Evolutionary conservation across 2,113 vertebrate species (phyloP), one percentile per base, ranked within the genome.

Genomic region (Tamias sibiricus): DNA sequence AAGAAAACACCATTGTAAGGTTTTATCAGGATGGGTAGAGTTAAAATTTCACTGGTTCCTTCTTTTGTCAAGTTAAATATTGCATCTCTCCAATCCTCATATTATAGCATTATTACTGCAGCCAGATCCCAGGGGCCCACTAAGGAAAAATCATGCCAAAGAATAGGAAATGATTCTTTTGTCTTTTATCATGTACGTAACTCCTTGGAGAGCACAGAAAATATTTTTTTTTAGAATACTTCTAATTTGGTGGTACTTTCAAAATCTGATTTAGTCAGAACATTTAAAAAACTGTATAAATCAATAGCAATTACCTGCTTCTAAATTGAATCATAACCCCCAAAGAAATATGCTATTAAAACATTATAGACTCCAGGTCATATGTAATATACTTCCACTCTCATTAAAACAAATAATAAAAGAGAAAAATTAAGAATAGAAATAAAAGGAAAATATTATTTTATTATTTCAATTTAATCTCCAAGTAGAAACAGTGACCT

Each of bases 271-370:
- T 92, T 84, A 81, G 26, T 91, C 77, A 94, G 71, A 37, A 6
- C 30, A 88, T 92, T 40, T 83, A 94, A 88, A 84, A 87, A 90
- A 19, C 2, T 13, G 22, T 92, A 44, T 74, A 94, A 95, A 95
- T 87, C 71, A 93, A 90, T 19, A 90, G 54, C 62, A 94, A 84
- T 90, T 92, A 54, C 32, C 32, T 75, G 81, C 64, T 75, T 93
- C 20, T 71, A 80, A 90, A 91, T 19, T 84, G 66, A 84, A 87
- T 94, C 64, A 64, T 84, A 69, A 74, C 0, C 32, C 80, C 37
- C 1, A 83, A 69, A 84, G 59, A 90, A 87, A 95, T 49, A 32
- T 59, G 20, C 40, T 83, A 22, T 75, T 49, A 80, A n/a, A 81
- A 81, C 52, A 30, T n/a, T 68, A 71, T 7, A 62, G 68, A 90